Conservation (phyloP, 1,140 invertebrate genomes). For the Ruditapes philippinarum region DNA sequence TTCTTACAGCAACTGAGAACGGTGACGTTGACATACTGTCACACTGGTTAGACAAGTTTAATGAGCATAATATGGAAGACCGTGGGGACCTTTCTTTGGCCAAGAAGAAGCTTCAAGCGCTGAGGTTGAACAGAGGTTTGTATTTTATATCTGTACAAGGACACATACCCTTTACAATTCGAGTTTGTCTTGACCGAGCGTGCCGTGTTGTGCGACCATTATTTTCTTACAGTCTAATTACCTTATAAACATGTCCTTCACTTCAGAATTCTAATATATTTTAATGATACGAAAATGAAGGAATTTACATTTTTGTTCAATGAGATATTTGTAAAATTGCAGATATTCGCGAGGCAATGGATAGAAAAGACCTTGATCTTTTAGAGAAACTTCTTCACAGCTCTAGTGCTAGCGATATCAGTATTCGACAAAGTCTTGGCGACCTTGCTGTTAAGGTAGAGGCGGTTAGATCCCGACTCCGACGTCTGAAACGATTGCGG, state of each 20-base stretch:
- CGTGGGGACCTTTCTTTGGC: constrained; percentile 66
- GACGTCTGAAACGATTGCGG: constrained; percentile 64
- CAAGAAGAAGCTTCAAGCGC: constrained; percentile 53
- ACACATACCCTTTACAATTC: no score
- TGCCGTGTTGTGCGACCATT: no score
- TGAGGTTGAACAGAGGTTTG: constrained; percentile 67
- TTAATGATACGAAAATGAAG: no score
- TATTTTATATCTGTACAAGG: no score
- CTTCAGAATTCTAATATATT: no score
- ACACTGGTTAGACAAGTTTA: constrained; percentile 60
- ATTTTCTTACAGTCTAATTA: no score
- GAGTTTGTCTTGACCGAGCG: no score
- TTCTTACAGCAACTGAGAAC: constrained; percentile 49
- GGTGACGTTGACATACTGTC: constrained; percentile 56
- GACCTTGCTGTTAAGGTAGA: constrained; percentile 48
- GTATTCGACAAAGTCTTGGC: constrained; percentile 61
- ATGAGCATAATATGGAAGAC: constrained; percentile 61
- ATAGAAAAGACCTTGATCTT: constrained; percentile 67
- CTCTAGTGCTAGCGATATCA: constrained; percentile 61
- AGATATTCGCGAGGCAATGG: constrained; percentile 72
- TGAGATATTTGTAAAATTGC: neutral
- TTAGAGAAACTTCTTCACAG: constrained; percentile 70
- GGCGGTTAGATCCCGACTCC: constrained; percentile 59
- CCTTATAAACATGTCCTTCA: no score
- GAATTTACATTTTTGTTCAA: no score